These are phyloP conservation scores for Reticulitermes speratus DNA, from an alignment of 1,140 invertebrate species.

Conservation along the genomic window DNA sequence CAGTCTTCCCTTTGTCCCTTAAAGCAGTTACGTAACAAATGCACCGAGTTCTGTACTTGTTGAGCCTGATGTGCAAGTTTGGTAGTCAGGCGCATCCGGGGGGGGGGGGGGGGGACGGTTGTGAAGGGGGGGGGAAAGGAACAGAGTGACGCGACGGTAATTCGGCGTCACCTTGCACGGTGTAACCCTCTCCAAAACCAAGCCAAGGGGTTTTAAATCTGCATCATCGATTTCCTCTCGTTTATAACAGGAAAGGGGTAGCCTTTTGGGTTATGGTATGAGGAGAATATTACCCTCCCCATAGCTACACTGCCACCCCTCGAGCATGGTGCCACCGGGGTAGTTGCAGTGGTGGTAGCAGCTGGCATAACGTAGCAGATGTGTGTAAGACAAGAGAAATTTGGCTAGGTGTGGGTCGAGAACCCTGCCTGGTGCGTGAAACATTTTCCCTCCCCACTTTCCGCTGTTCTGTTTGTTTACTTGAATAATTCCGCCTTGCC, in stretches of 20 bases:
- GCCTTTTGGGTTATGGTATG: background rate
- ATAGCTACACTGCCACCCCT: background rate
- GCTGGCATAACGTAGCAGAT: background rate
- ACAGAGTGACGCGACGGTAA: background rate
- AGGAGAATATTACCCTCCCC: background rate
- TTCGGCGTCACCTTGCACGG: background rate
- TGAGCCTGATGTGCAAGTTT: background rate
- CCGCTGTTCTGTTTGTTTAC: too few relatives aligned
- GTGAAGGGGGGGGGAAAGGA: background rate
- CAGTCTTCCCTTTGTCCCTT: too few relatives aligned
- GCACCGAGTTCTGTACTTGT: background rate
- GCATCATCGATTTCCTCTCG: slow-evolving; percentile 14
- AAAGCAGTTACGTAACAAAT: background rate
- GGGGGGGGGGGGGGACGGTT: too few relatives aligned
- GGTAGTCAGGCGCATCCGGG: background rate
- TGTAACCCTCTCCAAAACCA: background rate
- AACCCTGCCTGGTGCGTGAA: background rate
- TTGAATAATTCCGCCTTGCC: too few relatives aligned
- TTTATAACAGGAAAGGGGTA: slow-evolving; percentile 12
- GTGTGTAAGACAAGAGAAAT: background rate
- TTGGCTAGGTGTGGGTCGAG: slow-evolving; percentile 7
- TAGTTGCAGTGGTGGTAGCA: background rate
- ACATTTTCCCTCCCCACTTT: too few relatives aligned
- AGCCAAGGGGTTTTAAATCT: background rate
- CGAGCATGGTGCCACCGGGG: background rate